phyloP scores from a whole-genome alignment of 2,797 vertebrate species.

The Chlorospingus flavigularis region DNA sequence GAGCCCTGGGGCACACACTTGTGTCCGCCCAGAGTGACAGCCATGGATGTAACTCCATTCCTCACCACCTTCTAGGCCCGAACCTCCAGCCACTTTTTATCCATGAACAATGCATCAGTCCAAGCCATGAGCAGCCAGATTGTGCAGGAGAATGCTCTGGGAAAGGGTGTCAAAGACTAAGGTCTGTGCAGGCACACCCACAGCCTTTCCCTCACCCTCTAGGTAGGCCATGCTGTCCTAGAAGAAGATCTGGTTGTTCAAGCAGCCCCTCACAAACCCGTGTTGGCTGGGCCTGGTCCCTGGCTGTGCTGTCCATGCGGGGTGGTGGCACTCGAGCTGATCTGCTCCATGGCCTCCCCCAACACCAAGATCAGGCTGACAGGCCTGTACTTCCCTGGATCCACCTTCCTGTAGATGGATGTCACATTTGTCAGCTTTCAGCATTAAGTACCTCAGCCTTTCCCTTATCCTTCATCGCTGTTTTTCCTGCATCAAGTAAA shows the following conservation, averaged over 20 bases:
- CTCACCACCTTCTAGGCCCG: fast-evolving
- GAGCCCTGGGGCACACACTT: neutral
- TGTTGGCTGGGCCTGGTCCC: neutral
- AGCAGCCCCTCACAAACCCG: neutral
- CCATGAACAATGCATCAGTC: neutral
- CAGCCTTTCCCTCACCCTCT: neutral
- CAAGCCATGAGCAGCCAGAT: neutral
- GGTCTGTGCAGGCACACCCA: neutral
- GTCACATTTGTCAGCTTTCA: neutral
- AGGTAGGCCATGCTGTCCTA: neutral
- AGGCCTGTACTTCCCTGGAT: neutral
- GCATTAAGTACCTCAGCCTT: neutral
- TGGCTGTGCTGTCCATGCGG: neutral
- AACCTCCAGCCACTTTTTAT: neutral
- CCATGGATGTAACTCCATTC: neutral
- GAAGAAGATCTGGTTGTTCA: neutral
- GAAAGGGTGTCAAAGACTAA: neutral
- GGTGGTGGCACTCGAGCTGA: neutral
- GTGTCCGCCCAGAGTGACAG: neutral
- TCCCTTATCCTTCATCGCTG: neutral
- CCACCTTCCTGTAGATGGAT: fast-evolving
- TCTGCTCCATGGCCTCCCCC: neutral
- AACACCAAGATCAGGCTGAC: neutral
- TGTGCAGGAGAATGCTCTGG: neutral
- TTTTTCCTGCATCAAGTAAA: neutral